Evolutionary conservation across 1,140 invertebrate species (phyloP).

Genomic region (Listronotus oregonensis): DNA sequence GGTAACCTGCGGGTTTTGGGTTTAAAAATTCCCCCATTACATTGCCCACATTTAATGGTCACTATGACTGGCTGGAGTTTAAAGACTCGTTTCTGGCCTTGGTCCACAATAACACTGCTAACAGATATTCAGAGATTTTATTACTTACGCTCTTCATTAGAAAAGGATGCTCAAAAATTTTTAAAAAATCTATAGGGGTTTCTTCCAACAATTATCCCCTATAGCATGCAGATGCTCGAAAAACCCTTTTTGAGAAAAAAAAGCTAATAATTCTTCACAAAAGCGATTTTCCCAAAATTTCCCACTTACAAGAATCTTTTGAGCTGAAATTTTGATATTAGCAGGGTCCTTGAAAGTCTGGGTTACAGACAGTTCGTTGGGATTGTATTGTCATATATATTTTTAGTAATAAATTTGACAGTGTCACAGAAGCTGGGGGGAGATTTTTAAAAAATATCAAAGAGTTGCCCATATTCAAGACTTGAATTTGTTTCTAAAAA

Average conservation of each 20-base stretch:
- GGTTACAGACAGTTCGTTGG: conserved; percentile 24
- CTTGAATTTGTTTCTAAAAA: no score
- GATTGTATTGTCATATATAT: conserved; percentile 36
- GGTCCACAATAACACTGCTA: conserved; percentile 5
- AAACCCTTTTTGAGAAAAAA: conserved; percentile 50
- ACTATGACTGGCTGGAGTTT: no score
- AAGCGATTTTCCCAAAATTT: conserved; percentile 28
- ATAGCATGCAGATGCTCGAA: conserved; percentile 47
- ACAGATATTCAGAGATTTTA: conserved; percentile 16
- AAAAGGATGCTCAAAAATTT: no score
- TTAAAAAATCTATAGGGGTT: conserved; percentile 38
- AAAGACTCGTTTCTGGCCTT: no score
- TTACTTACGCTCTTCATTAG: no score
- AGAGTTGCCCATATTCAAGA: no score
- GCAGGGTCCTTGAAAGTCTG: conserved; percentile 24
- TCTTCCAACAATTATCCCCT: conserved; percentile 45
- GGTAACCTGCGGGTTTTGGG: no score
- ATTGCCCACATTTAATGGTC: conserved; percentile 13
- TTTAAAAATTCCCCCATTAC: no score
- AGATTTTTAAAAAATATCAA: no score
- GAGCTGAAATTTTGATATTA: conserved; percentile 21
- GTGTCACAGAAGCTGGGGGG: no score
- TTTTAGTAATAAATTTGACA: conserved; percentile 40
- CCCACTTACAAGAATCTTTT: conserved; percentile 19
- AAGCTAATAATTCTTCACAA: conserved; percentile 37